Conservation (phyloP, 2,797 vertebrate genomes). For the Petrocephalus sullivani region DNA sequence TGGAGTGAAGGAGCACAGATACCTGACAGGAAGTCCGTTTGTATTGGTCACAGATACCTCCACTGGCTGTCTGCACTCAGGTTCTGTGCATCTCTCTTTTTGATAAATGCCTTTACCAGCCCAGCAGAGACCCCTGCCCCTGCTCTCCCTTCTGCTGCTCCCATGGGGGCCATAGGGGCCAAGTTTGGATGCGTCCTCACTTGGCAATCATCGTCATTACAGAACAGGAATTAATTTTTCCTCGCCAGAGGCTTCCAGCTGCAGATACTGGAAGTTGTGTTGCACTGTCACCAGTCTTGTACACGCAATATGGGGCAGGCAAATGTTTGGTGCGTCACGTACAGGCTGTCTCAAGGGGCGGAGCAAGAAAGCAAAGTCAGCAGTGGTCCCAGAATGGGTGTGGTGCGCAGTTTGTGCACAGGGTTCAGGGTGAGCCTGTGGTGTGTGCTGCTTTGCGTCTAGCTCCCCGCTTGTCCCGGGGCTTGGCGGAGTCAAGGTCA, state of each 20-base stretch:
- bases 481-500: no score
- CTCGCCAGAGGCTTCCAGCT: neutral
- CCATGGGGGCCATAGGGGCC: neutral
- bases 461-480: slow-evolving; percentile 44
- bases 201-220: neutral
- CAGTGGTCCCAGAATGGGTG: slow-evolving; percentile 45
- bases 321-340: neutral
- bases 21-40: neutral
- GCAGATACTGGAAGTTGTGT: neutral
- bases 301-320: neutral
- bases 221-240: neutral
- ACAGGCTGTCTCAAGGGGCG: neutral
- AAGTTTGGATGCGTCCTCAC: neutral
- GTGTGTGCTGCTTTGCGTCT: slow-evolving; percentile 56
- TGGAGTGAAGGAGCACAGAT: neutral
- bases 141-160: neutral
- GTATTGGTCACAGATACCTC: neutral
- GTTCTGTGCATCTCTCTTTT: neutral
- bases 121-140: neutral
- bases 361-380: neutral
- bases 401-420: slow-evolving; percentile 48
- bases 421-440: slow-evolving; percentile 40
- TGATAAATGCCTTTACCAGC: neutral
- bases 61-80: neutral
- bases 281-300: neutral